phyloP scores from a whole-genome alignment of 2,113 vertebrate species.

The Brachypodius melanocephalos region DNA sequence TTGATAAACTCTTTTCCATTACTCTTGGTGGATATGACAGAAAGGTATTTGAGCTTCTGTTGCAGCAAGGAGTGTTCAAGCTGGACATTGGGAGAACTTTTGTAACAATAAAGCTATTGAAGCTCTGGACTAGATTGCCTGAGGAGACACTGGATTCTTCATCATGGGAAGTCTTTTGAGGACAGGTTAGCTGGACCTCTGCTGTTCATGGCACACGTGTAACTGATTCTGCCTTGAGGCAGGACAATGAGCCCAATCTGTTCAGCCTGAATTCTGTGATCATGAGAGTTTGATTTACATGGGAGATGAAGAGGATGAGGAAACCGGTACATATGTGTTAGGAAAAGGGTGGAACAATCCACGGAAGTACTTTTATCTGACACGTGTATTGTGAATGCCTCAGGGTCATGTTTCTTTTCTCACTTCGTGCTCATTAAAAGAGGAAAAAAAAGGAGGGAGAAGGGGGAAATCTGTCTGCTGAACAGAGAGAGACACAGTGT shows the following conservation, averaged over 20 bases:
- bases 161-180: not conserved
- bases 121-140: not conserved
- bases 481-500: conserved; percentile 15
- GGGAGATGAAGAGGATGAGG: not conserved
- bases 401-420: conserved; percentile 28
- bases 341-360: conserved; percentile 1
- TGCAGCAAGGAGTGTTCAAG: not conserved
- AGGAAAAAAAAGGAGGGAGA: not conserved
- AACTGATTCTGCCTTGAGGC: not conserved
- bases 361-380: conserved; percentile 1
- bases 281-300: not conserved
- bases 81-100: not conserved
- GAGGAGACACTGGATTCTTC: not conserved
- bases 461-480: conserved; percentile 1
- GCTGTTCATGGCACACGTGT: not conserved
- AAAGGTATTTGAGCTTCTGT: conserved; percentile 1
- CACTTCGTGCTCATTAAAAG: conserved; percentile 22
- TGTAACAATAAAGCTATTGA: not conserved
- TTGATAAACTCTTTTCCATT: not conserved
- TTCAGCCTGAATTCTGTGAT: not conserved
- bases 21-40: not conserved
- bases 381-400: not conserved
- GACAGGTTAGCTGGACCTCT: not conserved
- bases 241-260: not conserved
- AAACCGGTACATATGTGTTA: not conserved